phyloP scores from a whole-genome alignment of 1,140 invertebrate species.

The Drosophila equinoxialis region DNA sequence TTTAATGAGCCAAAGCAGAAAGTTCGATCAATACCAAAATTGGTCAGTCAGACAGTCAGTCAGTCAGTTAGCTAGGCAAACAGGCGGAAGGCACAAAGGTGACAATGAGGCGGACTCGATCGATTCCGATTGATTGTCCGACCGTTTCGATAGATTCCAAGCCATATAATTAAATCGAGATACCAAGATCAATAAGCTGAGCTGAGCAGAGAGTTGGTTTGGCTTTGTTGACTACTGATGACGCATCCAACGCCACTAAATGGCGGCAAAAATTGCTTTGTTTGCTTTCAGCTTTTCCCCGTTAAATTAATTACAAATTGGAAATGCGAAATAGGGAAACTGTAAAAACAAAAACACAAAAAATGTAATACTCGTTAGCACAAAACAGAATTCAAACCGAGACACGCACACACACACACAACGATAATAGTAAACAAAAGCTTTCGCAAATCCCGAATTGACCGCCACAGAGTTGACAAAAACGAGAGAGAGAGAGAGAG shows the following conservation, averaged over 20 bases:
- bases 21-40: constrained; percentile 45
- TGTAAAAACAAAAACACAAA: constrained; percentile 10
- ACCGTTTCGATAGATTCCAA: background rate
- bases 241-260: constrained; percentile 35
- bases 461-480: constrained; percentile 10
- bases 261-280: constrained; percentile 10
- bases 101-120: constrained; percentile 43
- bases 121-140: constrained; percentile 12
- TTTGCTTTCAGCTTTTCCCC: constrained; percentile 57
- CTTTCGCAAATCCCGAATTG: constrained; percentile 9
- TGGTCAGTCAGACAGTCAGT: constrained; percentile 22
- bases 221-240: constrained; percentile 17
- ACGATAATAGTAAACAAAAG: constrained; percentile 3
- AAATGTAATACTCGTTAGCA: constrained; percentile 1
- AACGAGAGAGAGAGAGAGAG: background rate
- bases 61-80: background rate
- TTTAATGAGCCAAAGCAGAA: constrained; percentile 23
- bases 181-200: constrained; percentile 3
- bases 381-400: constrained; percentile 6
- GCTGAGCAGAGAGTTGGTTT: background rate
- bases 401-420: background rate
- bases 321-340: constrained; percentile 17
- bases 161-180: constrained; percentile 3
- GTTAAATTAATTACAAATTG: constrained; percentile 64
- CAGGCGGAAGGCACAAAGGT: constrained; percentile 39